These are phyloP conservation scores for Nestor notabilis DNA, from an alignment of 2,113 vertebrate species.

Conservation along the genomic window DNA sequence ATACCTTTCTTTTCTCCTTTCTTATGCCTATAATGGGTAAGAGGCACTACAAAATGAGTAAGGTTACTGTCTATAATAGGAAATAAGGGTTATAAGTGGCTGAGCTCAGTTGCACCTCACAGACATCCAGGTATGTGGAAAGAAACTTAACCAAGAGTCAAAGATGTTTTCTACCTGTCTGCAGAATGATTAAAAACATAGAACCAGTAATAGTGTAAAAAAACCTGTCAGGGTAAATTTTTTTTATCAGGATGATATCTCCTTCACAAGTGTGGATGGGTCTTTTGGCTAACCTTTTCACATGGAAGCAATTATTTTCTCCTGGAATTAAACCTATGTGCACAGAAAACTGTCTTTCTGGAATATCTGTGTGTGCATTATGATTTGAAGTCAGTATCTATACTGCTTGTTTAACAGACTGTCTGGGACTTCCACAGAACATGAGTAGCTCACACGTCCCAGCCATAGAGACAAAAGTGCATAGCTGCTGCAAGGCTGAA, in stretches of 20 bases:
- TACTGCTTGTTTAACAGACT: neutral
- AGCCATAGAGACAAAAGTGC: neutral
- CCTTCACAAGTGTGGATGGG: neutral
- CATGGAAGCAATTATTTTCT: neutral
- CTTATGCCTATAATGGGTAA: neutral
- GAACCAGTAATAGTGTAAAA: neutral
- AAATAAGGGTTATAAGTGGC: neutral
- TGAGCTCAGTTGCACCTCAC: neutral
- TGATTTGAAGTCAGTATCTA: neutral
- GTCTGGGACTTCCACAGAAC: neutral
- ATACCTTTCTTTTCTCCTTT: neutral
- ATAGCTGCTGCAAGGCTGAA: neutral
- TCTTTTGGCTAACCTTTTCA: neutral
- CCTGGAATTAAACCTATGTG: neutral
- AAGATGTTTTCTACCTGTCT: neutral
- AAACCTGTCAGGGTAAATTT: fast-evolving
- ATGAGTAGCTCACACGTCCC: neutral
- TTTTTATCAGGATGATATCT: neutral
- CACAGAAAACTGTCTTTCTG: neutral
- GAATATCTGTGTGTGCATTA: neutral
- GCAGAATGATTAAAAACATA: neutral
- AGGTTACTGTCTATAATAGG: neutral
- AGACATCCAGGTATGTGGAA: neutral
- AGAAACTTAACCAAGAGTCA: neutral
- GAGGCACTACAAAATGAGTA: neutral